Evolutionary conservation across 2,888 invertebrate genomes (phyloP).

Genomic region (Sarcophaga carnaria): DNA sequence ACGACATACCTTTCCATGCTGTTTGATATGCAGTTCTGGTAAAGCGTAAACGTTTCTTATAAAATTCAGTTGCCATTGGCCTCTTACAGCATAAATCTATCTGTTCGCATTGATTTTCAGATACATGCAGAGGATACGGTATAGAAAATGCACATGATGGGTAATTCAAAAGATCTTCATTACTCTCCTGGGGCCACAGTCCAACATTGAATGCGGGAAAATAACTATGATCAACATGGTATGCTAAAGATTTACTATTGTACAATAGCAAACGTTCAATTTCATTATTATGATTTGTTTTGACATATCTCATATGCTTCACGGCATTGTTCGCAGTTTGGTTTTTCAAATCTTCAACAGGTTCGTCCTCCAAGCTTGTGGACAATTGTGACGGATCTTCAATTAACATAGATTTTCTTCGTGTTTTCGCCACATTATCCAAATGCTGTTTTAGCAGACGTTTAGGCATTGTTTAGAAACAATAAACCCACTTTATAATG

Average conservation of each 20-base stretch:
- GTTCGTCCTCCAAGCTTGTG: neutral
- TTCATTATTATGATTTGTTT: slow-evolving; percentile 57
- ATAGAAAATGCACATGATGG: slow-evolving; percentile 66
- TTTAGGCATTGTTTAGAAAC: slow-evolving; percentile 50
- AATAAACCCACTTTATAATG: neutral
- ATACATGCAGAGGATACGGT: slow-evolving; percentile 71
- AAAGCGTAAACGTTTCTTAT: slow-evolving; percentile 52
- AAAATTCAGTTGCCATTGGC: slow-evolving; percentile 59
- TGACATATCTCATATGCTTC: slow-evolving; percentile 30
- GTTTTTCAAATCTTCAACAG: neutral
- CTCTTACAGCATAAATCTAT: slow-evolving; percentile 73
- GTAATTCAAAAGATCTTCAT: slow-evolving; percentile 57
- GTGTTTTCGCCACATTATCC: slow-evolving; percentile 1
- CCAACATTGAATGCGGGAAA: slow-evolving; percentile 72
- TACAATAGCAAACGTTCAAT: slow-evolving; percentile 52
- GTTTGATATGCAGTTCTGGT: slow-evolving; percentile 63
- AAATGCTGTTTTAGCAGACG: slow-evolving; percentile 13
- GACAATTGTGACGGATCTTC: slow-evolving; percentile 10
- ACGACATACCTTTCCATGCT: slow-evolving; percentile 69
- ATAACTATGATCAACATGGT: slow-evolving; percentile 47
- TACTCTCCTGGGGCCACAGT: slow-evolving; percentile 48
- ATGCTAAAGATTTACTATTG: slow-evolving; percentile 22
- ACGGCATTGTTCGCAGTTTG: neutral
- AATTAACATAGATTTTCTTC: slow-evolving; percentile 36
- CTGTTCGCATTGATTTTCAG: slow-evolving; percentile 57